Evolutionary conservation across 2,888 invertebrate species (phyloP).

Genomic region (Heliothis peltigera): DNA sequence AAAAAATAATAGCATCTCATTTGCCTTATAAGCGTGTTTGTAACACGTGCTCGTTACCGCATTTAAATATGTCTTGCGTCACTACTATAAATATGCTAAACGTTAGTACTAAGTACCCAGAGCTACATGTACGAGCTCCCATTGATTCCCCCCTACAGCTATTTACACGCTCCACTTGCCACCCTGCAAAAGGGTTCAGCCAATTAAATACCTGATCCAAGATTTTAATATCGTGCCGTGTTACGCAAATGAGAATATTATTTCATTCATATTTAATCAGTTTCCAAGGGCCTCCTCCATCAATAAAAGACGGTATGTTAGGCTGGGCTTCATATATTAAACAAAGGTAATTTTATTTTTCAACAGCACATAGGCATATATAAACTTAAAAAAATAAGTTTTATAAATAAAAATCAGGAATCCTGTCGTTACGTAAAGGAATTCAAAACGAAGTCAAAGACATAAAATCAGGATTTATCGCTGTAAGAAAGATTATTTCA

Average conservation of each 20-base stretch:
- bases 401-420: conserved; percentile 26
- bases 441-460: conserved; percentile 32
- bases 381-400: background rate
- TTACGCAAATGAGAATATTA: conserved; percentile 18
- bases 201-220: conserved; percentile 53
- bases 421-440: conserved; percentile 17
- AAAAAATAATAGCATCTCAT: conserved; percentile 46
- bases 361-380: background rate
- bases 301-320: conserved; percentile 9
- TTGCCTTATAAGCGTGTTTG: conserved; percentile 40
- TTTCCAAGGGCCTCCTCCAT: conserved; percentile 14
- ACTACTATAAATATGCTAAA: conserved; percentile 33
- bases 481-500: conserved; percentile 53
- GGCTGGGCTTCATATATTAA: background rate
- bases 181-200: conserved; percentile 57
- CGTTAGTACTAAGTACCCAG: conserved; percentile 7
- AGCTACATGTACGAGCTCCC: conserved; percentile 15
- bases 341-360: background rate
- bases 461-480: conserved; percentile 43
- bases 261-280: conserved; percentile 4
- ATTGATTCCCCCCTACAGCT: conserved; percentile 59
- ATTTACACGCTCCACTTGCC: conserved; percentile 67
- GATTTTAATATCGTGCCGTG: conserved; percentile 43
- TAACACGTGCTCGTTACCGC: conserved; percentile 57
- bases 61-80: conserved; percentile 53